phyloP scores from a whole-genome alignment of 1,140 invertebrate species.

The Paraescarpia echinospica region DNA sequence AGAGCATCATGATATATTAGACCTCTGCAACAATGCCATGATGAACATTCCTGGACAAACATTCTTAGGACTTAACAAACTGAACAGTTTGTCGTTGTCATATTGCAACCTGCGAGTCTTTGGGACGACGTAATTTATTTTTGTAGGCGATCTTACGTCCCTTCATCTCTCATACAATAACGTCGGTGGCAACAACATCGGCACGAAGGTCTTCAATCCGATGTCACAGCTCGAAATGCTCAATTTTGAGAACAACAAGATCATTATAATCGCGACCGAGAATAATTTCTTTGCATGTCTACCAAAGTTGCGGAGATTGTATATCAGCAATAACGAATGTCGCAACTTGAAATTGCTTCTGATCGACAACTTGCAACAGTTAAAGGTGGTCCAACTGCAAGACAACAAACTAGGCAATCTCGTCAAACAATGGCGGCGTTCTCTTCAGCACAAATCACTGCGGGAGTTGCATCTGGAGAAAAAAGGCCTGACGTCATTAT shows the following conservation, averaged over 20 bases:
- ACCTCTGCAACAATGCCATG: not conserved
- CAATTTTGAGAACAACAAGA: not conserved
- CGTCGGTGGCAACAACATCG: not conserved
- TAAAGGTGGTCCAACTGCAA: not conserved
- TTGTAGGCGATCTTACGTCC: not conserved
- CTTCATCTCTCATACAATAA: not conserved
- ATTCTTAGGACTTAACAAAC: not conserved
- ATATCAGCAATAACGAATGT: not conserved
- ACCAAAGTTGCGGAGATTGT: not conserved
- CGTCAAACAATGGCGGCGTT: not conserved
- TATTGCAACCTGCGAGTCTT: not conserved
- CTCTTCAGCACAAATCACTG: not conserved
- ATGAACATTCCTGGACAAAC: not conserved
- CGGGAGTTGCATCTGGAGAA: not conserved
- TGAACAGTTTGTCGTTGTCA: not conserved
- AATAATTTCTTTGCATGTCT: not conserved
- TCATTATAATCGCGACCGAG: not conserved
- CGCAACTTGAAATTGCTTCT: not conserved
- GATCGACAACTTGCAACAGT: not conserved
- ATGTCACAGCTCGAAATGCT: not conserved
- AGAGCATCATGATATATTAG: not conserved
- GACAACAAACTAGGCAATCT: not conserved
- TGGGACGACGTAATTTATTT: not conserved
- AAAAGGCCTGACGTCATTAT: not conserved
- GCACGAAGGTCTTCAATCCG: not conserved